phyloP scores from a whole-genome alignment of 2,113 vertebrate species.

The Colistium nudipinnis region DNA sequence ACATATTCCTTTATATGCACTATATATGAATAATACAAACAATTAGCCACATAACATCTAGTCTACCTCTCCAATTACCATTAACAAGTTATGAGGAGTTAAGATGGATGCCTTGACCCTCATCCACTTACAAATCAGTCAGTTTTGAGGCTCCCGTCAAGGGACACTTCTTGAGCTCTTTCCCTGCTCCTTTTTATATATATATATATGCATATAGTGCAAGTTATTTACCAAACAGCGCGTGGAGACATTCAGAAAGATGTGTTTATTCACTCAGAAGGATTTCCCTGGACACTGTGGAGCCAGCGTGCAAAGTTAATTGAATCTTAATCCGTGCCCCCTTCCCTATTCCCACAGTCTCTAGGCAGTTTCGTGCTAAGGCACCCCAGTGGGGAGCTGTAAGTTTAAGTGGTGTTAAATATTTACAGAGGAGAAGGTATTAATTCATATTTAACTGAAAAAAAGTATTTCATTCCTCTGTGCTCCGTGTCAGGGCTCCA shows the following conservation, averaged over 20 bases:
- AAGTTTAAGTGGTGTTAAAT: conserved; percentile 81
- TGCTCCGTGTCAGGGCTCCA: conserved; percentile 30
- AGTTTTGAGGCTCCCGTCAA: conserved; percentile 39
- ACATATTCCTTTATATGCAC: not conserved
- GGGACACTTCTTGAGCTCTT: conserved; percentile 36
- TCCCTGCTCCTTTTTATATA: not conserved
- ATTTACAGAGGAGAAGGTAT: conserved; percentile 74
- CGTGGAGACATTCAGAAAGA: conserved; percentile 70
- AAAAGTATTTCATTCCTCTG: conserved; percentile 45
- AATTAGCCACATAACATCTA: conserved; percentile 16
- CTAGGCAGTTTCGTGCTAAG: conserved; percentile 58
- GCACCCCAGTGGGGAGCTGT: conserved; percentile 55
- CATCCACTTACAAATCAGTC: conserved; percentile 46
- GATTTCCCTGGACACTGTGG: conserved; percentile 77
- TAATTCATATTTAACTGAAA: conserved; percentile 73
- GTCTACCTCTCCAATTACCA: conserved; percentile 51
- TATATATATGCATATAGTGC: conserved; percentile 25
- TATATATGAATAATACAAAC: conserved; percentile 50
- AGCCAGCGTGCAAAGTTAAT: conserved; percentile 72
- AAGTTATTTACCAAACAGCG: conserved; percentile 66
- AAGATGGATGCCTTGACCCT: conserved; percentile 43
- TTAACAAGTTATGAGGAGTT: conserved; percentile 68
- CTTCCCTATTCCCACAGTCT: conserved; percentile 53
- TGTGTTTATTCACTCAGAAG: conserved; percentile 82
- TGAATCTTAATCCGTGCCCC: conserved; percentile 77